Percentiles rank a stretch among this genome's conserved stretches.
These are phyloP conservation scores for Molorchus minor DNA, from an alignment of 2,888 invertebrate species.

Conservation along the genomic window DNA sequence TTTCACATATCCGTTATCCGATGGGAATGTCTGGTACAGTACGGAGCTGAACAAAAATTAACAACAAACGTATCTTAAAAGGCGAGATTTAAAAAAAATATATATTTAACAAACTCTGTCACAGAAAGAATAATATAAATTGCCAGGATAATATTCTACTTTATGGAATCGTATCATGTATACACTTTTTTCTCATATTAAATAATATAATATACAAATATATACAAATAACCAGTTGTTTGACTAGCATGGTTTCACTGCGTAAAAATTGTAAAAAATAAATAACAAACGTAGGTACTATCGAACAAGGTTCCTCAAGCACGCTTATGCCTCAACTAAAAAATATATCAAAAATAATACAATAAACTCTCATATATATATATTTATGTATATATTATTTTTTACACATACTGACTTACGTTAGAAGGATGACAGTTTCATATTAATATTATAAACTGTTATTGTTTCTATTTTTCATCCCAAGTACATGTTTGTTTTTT, in stretches of 20 bases:
- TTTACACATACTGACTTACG: constrained; percentile 6
- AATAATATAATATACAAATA: constrained; percentile 58
- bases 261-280: constrained; percentile 54
- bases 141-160: constrained; percentile 14
- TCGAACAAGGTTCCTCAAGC: constrained; percentile 33
- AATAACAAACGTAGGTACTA: constrained; percentile 53
- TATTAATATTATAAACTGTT: too few species aligned
- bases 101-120: constrained; percentile 19
- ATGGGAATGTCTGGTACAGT: constrained; percentile 25
- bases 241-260: constrained; percentile 62
- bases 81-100: constrained; percentile 11
- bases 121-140: constrained; percentile 19
- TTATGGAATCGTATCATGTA: constrained; percentile 21
- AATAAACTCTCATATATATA: constrained; percentile 30
- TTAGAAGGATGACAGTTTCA: constrained; percentile 11
- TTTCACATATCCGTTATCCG: constrained; percentile 22
- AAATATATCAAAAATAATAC: constrained; percentile 44
- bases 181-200: constrained; percentile 46
- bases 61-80: constrained; percentile 11
- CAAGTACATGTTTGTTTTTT: too few species aligned
- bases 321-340: constrained; percentile 19
- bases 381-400: constrained; percentile 18
- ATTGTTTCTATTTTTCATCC: too few species aligned
- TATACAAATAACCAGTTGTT: constrained; percentile 59
- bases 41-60: constrained; percentile 1